Base-by-base conservation (phyloP, 2,113 vertebrate genomes). In the Pseudorhombus dupliciocellatus region DNA sequence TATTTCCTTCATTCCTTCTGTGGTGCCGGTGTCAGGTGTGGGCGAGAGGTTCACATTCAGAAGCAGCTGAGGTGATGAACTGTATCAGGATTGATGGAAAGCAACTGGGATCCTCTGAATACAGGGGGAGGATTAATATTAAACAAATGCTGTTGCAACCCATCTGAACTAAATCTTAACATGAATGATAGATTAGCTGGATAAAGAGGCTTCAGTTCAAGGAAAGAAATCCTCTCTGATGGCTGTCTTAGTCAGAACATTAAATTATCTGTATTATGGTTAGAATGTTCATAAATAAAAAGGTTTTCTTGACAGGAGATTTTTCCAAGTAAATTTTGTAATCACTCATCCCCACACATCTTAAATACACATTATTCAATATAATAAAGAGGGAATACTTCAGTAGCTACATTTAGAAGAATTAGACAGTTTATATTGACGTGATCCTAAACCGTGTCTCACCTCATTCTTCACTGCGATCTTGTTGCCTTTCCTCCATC, bases 381-480 rank as follows among this genome's bases (percentile, higher is more conserved):
- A 34, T 31, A 8, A 31, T 31, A 31, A 31, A 31, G 8, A 31
- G 8, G 30, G 6, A 56, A 50, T 28, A 22, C 20, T 31, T 67
- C 42, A 20, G 16, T 22, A 46, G 6, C 51, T 37, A 20, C 6
- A 70, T 25, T 28, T 4, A 50, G 16, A 7, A 40, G 12, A 5
- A 9, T 46, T 44, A 24, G 18, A 25, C 30, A 21, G 5, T 20
- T 22, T 22, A 7, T 20, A 30, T 48, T 34, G 2, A 18, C 8
- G 46, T 3, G 22, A 25, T 31, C 34, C 42, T 8, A 37, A 25
- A 40, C 16, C 8, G 26, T 58, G 6, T 15, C 87, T 91, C 78
- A 99, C 98, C 96, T 98, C 96, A 79, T 99, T 98, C 84, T 91
- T 95, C 30, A 93, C 93, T 3, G 96, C 94, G 11, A 97, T 97